Percentiles rank a stretch among this genome's conserved stretches.
phyloP scores from a whole-genome alignment of 2,113 vertebrate genomes.

The Bos javanicus region DNA sequence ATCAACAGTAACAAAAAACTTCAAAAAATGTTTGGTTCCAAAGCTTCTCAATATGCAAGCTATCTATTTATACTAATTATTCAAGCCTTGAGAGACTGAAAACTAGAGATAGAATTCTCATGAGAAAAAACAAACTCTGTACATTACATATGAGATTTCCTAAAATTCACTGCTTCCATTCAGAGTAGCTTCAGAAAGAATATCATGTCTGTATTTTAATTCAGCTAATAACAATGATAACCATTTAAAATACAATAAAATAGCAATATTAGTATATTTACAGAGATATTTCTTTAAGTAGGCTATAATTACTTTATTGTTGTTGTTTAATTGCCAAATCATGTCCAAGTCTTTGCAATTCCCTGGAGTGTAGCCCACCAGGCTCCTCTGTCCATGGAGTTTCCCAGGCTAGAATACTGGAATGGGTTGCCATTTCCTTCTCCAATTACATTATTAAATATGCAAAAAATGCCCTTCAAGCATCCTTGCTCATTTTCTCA shows the following conservation, averaged over 20 bases:
- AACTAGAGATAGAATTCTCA: conserved; percentile 62
- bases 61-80: conserved; percentile 69
- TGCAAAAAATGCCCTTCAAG: not conserved
- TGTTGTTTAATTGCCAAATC: not conserved
- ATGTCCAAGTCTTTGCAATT: not conserved
- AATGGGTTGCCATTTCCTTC: not conserved
- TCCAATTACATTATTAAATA: not conserved
- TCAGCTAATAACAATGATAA: not conserved
- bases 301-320: not conserved
- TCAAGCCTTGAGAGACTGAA: conserved; percentile 61
- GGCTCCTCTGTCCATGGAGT: not conserved
- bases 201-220: not conserved
- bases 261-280: not conserved
- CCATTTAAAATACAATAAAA: not conserved
- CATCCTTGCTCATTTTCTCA: not conserved
- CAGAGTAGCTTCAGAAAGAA: not conserved
- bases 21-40: conserved; percentile 56
- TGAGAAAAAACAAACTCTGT: conserved; percentile 25
- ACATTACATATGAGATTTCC: not conserved
- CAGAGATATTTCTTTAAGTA: not conserved
- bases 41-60: conserved; percentile 45
- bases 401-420: not conserved
- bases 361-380: not conserved
- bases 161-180: not conserved
- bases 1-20: conserved; percentile 64